Evolutionary conservation across 2,888 invertebrate species (phyloP), one percentile per base, ranked within the genome.

Genomic region (Aleiodes leptofemur): DNA sequence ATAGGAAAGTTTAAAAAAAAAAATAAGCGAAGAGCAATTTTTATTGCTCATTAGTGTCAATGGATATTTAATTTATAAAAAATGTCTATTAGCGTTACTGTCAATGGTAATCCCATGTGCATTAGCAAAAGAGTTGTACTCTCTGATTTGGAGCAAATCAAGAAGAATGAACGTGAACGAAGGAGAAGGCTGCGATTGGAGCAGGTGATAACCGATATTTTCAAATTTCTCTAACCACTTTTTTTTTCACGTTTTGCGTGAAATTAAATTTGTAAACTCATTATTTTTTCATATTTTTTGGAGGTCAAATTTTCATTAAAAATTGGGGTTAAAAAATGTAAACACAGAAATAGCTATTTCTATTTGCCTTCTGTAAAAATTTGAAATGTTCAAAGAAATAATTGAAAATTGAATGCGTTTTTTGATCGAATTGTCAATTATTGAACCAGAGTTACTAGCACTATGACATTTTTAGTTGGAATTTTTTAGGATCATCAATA

Each of bases 71-170:
- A 9, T 43, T 8, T 3, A 43, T 3, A 43, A 76, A 88, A 86
- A 81, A 92, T 93, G 93, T 92, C 93, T 66, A 91, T 93, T 79
- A 92, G 93, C 86, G 91, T 93, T 70, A 92, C 91, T 13, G 91
- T 92, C 7, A 91, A 89, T 83, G 92, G 92, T 34, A 92, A 92
- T 86, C 92, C 91, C 61, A 87, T 91, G 7, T 90, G 89, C 80
- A 90, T 91, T 68, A 86, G 88, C 38, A 90, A 91, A 56, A 91
- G 90, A 88, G 90, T 91, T 89, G 87, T 92, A 31, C 86, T 92
- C 0, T 86, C 89, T 1, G 92, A 93, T 87, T 85, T 91, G 4
- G 91, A 92, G 80, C 87, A 89, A 73, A 86, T 90, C 0, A 91
- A 90, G 83, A 91, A 91, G 85, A 91, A 92, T 82, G 91, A 92